Evolutionary conservation across 2,113 vertebrate species (phyloP), one percentile per base, ranked within the genome.

Genomic region (Hydropotes inermis): DNA sequence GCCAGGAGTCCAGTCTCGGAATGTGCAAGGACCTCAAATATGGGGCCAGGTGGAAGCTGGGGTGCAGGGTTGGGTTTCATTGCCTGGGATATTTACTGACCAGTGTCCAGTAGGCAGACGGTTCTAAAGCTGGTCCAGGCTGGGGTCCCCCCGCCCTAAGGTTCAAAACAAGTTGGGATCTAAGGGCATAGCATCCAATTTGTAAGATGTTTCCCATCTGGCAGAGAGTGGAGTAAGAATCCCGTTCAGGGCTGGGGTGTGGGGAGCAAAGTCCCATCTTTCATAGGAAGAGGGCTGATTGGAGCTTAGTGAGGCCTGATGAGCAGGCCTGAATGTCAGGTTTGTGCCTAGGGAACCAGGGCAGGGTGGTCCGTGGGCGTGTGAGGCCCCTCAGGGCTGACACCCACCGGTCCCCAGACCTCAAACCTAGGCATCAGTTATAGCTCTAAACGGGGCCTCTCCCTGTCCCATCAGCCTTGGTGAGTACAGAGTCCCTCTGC

Each of bases 391-490:
- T 74, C 57, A 1, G 36, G 13, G 45, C 36, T 36, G 30, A 5
- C 1, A 10, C 47, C 83, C 5, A 7, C 17, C 1, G 9, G 1
- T 3, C 19, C 21, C 2, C 43, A 50, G 33, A 25, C 0, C 5
- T 87, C 13, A n/a, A 14, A 17, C 28, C 0, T 0, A 5, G 43
- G 64, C 2, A 10, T 19, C 54, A 4, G 3, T n/a, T 61, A 54
- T 2, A 4, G 11, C 54, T 61, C 36, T 67, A 1, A 14, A 4
- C 23, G 27, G 1, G 0, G 5, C 28, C 33, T 61, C 67, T 57
- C 16, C 50, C 21, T 12, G 25, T 21, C n/a, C 33, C 25, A 0
- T n/a, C 1, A 0, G 45, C 36, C 52, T 88, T 0, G 0, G 12
- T 7, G 16, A 79, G 25, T 15, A 0, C 1, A 30, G 33, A 13